phyloP scores from a whole-genome alignment of 2,888 invertebrate species.

The Metalampra italica region DNA sequence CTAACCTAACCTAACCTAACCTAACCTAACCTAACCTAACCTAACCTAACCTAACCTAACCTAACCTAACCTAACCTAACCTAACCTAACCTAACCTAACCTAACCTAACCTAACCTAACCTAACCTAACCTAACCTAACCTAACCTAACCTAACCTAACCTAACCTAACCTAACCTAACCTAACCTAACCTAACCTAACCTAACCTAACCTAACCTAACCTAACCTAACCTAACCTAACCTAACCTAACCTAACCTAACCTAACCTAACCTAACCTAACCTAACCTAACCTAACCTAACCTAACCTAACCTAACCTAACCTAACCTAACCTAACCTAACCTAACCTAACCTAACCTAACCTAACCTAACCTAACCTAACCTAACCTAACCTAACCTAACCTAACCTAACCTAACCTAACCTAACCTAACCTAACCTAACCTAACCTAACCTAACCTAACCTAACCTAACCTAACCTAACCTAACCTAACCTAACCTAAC shows the following conservation, averaged over 20 bases:
- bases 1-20: constrained; percentile 3
- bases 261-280: constrained; percentile 3
- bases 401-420: constrained; percentile 6
- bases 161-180: constrained; percentile 3
- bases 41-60: constrained; percentile 3
- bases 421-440: constrained; percentile 7
- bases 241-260: constrained; percentile 3
- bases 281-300: constrained; percentile 3
- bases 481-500: neutral
- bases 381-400: constrained; percentile 7
- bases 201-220: constrained; percentile 3
- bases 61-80: constrained; percentile 3
- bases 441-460: constrained; percentile 1
- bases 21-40: constrained; percentile 3
- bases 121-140: constrained; percentile 3
- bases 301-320: constrained; percentile 3
- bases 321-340: constrained; percentile 3
- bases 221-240: constrained; percentile 3
- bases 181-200: constrained; percentile 3
- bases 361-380: constrained; percentile 8
- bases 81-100: constrained; percentile 3
- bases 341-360: constrained; percentile 6
- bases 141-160: constrained; percentile 3
- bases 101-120: constrained; percentile 3
- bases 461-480: constrained; percentile 1